Percentiles rank a stretch among this genome's conserved stretches.
These are phyloP conservation scores for Eufriesea mexicana DNA, from an alignment of 1,140 invertebrate species.

Conservation along the genomic window DNA sequence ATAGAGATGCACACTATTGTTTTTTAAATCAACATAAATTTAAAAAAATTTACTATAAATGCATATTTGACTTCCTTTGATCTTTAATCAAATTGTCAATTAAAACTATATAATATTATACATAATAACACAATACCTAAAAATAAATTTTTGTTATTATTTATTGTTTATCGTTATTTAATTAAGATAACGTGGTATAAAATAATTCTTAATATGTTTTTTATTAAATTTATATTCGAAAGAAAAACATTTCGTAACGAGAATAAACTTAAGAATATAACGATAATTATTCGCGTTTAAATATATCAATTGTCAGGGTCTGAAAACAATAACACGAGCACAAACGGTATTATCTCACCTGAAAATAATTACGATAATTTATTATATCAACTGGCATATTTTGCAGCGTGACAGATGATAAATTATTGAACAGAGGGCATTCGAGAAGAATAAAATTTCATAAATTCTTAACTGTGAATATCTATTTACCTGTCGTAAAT, in stretches of 20 bases:
- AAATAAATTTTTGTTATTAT: no score
- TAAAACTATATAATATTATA: no score
- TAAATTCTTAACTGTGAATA: not conserved
- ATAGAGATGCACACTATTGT: not conserved
- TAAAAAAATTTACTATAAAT: no score
- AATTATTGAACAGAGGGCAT: not conserved
- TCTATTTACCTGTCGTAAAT: not conserved
- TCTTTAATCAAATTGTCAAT: no score
- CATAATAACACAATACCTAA: no score
- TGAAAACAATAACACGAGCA: not conserved
- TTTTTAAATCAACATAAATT: not conserved
- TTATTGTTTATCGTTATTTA: no score
- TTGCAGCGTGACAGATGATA: not conserved
- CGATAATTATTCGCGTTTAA: not conserved
- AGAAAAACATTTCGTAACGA: not conserved
- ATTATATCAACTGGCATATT: not conserved
- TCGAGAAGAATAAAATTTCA: not conserved
- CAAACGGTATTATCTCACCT: not conserved
- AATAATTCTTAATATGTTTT: no score
- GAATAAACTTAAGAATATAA: not conserved
- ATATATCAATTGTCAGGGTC: not conserved
- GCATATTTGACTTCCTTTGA: no score
- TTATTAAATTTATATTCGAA: not conserved
- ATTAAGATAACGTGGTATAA: no score
- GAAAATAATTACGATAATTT: not conserved